Conservation (phyloP, 53 echinoderm and acorn worm species). For the Arbacia lixula region DNA sequence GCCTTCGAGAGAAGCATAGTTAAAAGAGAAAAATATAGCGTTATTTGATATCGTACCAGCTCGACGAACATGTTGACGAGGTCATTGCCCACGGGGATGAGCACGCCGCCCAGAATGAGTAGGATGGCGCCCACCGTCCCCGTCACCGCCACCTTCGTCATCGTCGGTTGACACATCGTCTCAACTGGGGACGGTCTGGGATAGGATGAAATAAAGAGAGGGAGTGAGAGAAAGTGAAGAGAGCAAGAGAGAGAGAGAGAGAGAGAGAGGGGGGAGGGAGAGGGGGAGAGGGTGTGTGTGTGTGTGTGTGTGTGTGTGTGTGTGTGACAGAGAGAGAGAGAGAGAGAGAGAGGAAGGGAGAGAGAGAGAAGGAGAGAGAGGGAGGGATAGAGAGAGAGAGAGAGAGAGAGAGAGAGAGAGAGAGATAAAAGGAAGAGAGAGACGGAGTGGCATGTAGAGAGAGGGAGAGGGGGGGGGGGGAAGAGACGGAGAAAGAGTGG, state of each 20-base stretch:
- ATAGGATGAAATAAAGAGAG: background rate
- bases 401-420: background rate
- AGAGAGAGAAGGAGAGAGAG: background rate
- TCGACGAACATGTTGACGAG: slow-evolving; percentile 55
- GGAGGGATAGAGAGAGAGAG: background rate
- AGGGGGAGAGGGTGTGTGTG: background rate
- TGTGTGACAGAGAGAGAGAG: background rate
- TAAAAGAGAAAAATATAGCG: too few species aligned
- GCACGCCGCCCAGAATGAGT: slow-evolving; percentile 67
- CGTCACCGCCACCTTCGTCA: slow-evolving; percentile 46
- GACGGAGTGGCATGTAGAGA: background rate
- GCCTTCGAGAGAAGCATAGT: too few species aligned
- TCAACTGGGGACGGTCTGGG: background rate
- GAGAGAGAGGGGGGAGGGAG: background rate
- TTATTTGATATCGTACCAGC: slow-evolving; percentile 46
- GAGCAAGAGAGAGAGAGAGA: background rate
- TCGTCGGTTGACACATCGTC: slow-evolving; percentile 40
- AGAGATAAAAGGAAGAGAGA: background rate
- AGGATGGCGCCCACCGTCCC: slow-evolving; percentile 65
- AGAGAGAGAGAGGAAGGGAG: background rate
- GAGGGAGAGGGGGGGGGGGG: background rate
- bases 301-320: too few species aligned
- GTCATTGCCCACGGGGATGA: slow-evolving; percentile 71
- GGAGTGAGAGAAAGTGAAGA: background rate
- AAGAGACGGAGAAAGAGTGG: background rate